Conservation (phyloP, 2,797 vertebrate species). For the Semaprochilodus insignis region DNA sequence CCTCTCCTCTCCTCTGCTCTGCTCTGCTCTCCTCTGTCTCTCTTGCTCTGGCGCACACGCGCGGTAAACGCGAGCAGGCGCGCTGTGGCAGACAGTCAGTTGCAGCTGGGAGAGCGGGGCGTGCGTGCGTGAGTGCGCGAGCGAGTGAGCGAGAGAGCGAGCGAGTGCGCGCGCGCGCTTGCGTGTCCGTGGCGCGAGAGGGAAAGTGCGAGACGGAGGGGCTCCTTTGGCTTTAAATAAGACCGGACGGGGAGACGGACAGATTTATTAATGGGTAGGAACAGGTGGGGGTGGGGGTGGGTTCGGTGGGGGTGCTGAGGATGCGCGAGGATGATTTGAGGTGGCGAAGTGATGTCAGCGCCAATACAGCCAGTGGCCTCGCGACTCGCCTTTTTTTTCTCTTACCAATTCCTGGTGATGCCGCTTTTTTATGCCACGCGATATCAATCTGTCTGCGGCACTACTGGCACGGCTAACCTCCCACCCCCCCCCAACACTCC, state of each 20-base stretch:
- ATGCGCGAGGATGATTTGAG: constrained; percentile 70
- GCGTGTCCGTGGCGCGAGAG: constrained; percentile 60
- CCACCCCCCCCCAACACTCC: background rate
- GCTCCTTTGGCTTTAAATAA: constrained; percentile 80
- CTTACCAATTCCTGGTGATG: constrained; percentile 45
- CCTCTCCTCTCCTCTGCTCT: constrained; percentile 44
- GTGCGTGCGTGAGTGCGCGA: constrained; percentile 56
- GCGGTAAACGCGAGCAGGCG: constrained; percentile 40
- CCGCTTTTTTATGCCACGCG: constrained; percentile 46
- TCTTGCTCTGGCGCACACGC: constrained; percentile 71
- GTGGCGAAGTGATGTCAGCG: constrained; percentile 77
- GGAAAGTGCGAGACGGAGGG: constrained; percentile 56
- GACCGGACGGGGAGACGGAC: constrained; percentile 72
- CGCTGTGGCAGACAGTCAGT: constrained; percentile 74
- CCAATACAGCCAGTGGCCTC: constrained; percentile 69
- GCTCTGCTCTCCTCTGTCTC: constrained; percentile 43
- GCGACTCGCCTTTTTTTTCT: constrained; percentile 52
- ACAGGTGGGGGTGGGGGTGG: constrained; percentile 72
- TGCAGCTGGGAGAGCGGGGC: constrained; percentile 71
- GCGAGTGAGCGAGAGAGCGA: constrained; percentile 63
- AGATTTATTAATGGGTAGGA: constrained; percentile 76
- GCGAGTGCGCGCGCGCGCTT: constrained; percentile 58
- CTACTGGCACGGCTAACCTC: constrained; percentile 13
- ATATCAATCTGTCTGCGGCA: constrained; percentile 56
- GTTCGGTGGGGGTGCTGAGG: constrained; percentile 54